phyloP scores from a whole-genome alignment of 2,797 vertebrate genomes.

The Mormyrus proboscirostris region DNA sequence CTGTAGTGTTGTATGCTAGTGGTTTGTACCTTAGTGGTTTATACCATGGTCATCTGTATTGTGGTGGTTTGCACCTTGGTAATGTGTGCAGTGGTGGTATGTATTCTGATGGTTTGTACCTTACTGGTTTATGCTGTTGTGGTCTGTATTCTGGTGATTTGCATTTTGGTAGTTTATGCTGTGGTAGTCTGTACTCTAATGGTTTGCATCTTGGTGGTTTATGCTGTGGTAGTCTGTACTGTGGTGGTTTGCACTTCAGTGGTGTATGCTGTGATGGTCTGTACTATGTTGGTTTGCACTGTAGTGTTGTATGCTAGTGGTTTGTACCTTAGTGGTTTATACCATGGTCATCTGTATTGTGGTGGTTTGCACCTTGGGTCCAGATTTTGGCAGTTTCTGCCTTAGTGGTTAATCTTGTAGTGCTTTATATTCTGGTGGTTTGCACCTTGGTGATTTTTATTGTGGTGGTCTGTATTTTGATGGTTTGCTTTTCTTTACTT shows the following conservation, averaged over 20 bases:
- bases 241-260: background rate
- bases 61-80: background rate
- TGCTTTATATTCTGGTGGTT: background rate
- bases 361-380: background rate
- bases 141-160: background rate
- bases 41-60: background rate
- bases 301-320: background rate
- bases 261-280: background rate
- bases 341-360: background rate
- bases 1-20: background rate
- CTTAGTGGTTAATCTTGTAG: background rate
- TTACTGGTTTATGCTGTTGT: background rate
- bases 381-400: background rate
- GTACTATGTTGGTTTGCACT: background rate
- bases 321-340: background rate
- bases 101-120: background rate
- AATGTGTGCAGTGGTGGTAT: background rate
- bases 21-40: background rate
- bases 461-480: background rate
- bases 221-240: background rate
- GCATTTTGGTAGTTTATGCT: background rate
- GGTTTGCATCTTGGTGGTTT: background rate
- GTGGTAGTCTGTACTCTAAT: background rate
- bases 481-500: background rate
- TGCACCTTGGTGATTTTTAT: background rate